These are phyloP conservation scores for Steatornis caripensis DNA, from an alignment of 2,113 vertebrate species.

Conservation along the genomic window DNA sequence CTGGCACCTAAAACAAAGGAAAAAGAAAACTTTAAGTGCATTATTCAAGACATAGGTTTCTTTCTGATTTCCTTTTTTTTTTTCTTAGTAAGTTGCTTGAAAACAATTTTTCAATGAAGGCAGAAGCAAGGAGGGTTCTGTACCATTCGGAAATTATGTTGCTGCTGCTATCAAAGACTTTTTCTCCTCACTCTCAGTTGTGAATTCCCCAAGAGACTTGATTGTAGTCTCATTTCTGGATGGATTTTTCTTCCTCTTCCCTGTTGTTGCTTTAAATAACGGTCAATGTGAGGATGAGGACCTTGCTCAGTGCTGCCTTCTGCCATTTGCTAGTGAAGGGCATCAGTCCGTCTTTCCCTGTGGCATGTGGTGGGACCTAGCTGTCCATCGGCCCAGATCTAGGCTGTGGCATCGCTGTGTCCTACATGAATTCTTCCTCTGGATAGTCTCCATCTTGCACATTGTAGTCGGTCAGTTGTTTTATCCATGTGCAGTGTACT, in stretches of 20 bases:
- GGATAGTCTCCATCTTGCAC: neutral
- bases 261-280: neutral
- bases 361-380: neutral
- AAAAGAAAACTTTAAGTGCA: neutral
- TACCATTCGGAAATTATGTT: neutral
- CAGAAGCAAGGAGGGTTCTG: neutral
- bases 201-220: neutral
- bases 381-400: neutral
- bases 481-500: neutral
- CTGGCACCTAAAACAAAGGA: neutral
- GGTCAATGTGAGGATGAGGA: neutral
- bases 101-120: neutral
- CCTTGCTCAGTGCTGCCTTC: neutral
- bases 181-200: neutral
- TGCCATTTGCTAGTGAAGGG: neutral
- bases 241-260: neutral
- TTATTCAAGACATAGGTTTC: neutral
- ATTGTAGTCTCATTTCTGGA: neutral
- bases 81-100: neutral
- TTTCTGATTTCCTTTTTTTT: neutral
- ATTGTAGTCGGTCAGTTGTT: accelerated
- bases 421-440: neutral
- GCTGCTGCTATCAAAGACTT: neutral
- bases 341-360: neutral
- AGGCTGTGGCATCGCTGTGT: neutral